Evolutionary conservation across 2,113 vertebrate species (phyloP), one percentile per base, ranked within the genome.

Genomic region (Sinosuthora webbiana): DNA sequence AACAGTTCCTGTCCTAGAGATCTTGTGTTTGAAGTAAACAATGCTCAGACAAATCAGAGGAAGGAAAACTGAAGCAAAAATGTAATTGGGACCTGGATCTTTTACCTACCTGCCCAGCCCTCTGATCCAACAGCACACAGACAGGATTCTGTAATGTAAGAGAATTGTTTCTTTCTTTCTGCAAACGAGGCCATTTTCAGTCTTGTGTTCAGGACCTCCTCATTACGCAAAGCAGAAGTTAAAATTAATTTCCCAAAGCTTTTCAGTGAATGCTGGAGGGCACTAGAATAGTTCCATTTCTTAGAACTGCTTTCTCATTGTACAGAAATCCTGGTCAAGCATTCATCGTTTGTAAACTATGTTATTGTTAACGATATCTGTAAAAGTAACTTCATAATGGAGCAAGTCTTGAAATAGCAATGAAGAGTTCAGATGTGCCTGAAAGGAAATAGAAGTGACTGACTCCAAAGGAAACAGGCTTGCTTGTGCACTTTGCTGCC

Each of bases 161-260:
- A 52, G 21, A 87, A 76, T 65, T 23, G 27, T 56, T 87, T 60
- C 5, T 50, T 77, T 57, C 24, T 77, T 68, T 50, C 63, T 67
- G 30, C 3, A 6, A 83, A 70, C 25, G 19, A 87, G 37, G 49
- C 42, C 17, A 14, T 33, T 76, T 39, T 82, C 53, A 69, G 33
- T 50, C n/a, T 78, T 42, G 18, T 70, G 44, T 80, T 95, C 57
- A 67, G 87, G 53, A 44, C 10, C 21, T 59, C 49, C 50, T 83
- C 39, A 19, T 63, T 84, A 84, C 65, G 49, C 62, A 90, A 87
- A 71, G 22, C 47, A 65, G 56, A 78, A 86, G 35, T 77, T 82
- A 63, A 86, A 79, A 52, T 49, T 79, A 62, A 69, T 96, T 92
- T 95, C 67, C 89, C 60, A 63, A 78, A 94, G 65, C n/a, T 74